phyloP scores from a whole-genome alignment of 2,113 vertebrate species.

The Lophotis ruficrista region DNA sequence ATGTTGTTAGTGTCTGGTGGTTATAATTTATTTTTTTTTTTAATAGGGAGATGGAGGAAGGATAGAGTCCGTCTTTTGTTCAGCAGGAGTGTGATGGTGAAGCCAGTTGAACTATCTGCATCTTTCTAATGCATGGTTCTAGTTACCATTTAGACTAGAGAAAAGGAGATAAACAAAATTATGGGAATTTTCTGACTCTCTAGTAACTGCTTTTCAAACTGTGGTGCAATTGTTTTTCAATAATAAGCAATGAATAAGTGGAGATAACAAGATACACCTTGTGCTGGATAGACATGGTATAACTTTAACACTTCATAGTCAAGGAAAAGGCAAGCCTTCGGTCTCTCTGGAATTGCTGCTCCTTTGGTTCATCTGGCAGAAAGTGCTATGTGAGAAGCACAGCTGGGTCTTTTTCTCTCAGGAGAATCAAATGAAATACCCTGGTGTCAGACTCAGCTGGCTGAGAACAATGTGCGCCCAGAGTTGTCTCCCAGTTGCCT shows the following conservation, averaged over 20 bases:
- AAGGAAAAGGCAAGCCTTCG: not conserved
- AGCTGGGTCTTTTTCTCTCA: slow-evolving; percentile 57
- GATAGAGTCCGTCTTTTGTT: not conserved
- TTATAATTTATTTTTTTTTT: not conserved
- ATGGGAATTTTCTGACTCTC: not conserved
- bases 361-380: slow-evolving; percentile 49
- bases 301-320: not conserved
- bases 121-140: not conserved
- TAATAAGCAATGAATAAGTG: not conserved
- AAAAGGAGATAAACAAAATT: not conserved
- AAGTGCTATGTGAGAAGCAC: not conserved
- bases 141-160: not conserved
- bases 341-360: slow-evolving; percentile 17
- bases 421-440: slow-evolving; percentile 44
- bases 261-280: not conserved
- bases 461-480: not conserved
- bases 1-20: not conserved
- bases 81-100: not conserved
- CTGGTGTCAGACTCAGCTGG: slow-evolving; percentile 58
- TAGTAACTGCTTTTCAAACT: not conserved
- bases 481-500: slow-evolving; percentile 14
- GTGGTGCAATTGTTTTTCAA: not conserved
- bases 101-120: not conserved
- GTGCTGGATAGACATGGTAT: not conserved
- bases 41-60: not conserved